Conservation (phyloP, 2,888 invertebrate genomes). For the Beris morrisii region DNA sequence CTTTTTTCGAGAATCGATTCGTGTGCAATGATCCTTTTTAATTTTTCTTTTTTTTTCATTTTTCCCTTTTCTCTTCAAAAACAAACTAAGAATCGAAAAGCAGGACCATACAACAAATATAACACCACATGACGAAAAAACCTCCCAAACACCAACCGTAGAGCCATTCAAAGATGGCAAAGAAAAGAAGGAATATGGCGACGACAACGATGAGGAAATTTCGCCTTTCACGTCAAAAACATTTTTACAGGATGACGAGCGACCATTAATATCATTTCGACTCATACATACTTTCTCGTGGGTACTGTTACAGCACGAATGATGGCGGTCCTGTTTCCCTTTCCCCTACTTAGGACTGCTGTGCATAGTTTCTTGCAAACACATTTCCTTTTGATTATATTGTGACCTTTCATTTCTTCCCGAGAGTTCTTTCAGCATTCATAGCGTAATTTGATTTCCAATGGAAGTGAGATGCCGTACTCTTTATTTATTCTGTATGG, state of each 20-base stretch:
- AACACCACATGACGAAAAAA: conserved; percentile 12
- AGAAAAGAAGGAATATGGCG: conserved; percentile 20
- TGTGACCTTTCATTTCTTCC: conserved; percentile 8
- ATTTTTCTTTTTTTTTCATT: conserved; percentile 12
- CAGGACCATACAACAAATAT: conserved; percentile 8
- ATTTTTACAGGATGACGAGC: conserved; percentile 40
- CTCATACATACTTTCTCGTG: conserved; percentile 37
- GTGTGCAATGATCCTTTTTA: background rate
- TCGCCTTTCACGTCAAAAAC: conserved; percentile 41
- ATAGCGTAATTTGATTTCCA: too few relatives aligned
- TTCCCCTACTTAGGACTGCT: conserved; percentile 10
- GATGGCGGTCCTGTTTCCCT: conserved; percentile 18
- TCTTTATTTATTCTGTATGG: too few relatives aligned
- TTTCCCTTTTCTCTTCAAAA: background rate
- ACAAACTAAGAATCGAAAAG: conserved; percentile 20
- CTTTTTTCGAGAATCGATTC: conserved; percentile 13
- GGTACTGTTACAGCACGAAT: conserved; percentile 25
- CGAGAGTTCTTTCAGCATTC: too few relatives aligned
- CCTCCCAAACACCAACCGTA: conserved; percentile 25
- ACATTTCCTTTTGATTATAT: conserved; percentile 5
- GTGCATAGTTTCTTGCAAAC: too few relatives aligned
- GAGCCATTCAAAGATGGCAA: conserved; percentile 26
- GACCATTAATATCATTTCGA: conserved; percentile 41
- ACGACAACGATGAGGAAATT: conserved; percentile 33
- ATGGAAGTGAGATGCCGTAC: too few relatives aligned